Conservation (phyloP, 1,140 invertebrate species). For the Neodiprion pinetum region DNA sequence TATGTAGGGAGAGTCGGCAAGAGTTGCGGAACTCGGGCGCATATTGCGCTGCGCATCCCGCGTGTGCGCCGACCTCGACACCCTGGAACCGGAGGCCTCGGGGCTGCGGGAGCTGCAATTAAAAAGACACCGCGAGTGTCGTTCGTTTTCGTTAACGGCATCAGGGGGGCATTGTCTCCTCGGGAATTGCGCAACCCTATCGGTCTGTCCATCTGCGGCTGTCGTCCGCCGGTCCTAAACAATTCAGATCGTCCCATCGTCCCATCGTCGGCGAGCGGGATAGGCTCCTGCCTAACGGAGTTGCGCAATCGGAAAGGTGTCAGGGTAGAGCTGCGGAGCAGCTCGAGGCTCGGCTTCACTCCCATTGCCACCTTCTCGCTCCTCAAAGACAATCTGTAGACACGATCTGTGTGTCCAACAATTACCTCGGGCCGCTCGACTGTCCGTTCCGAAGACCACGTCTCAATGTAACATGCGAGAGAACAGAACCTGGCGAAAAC, state of each 20-base stretch:
- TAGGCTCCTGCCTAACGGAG: background rate
- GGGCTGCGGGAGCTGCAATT: background rate
- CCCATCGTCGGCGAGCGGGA: background rate
- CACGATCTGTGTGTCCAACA: conserved; percentile 4
- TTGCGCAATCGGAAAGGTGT: background rate
- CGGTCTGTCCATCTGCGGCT: background rate
- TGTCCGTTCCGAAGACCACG: background rate
- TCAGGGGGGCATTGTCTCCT: background rate
- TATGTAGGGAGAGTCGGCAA: background rate
- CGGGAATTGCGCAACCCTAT: background rate
- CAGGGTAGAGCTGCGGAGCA: too few species aligned
- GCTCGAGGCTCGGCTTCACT: background rate
- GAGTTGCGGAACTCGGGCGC: background rate
- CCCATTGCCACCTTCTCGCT: background rate
- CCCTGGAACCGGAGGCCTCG: too few species aligned
- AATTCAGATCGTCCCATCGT: background rate
- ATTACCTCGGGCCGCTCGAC: background rate
- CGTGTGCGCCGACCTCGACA: too few species aligned
- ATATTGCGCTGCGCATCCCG: background rate
- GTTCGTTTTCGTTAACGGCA: background rate
- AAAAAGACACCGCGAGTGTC: background rate
- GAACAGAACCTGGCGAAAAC: too few species aligned
- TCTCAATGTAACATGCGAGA: too few species aligned
- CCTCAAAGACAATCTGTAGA: conserved; percentile 1
- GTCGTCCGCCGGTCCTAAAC: background rate